Evolutionary conservation across 2,113 vertebrate species (phyloP), one percentile per base, ranked within the genome.

Genomic region (Seriola rivoliana): DNA sequence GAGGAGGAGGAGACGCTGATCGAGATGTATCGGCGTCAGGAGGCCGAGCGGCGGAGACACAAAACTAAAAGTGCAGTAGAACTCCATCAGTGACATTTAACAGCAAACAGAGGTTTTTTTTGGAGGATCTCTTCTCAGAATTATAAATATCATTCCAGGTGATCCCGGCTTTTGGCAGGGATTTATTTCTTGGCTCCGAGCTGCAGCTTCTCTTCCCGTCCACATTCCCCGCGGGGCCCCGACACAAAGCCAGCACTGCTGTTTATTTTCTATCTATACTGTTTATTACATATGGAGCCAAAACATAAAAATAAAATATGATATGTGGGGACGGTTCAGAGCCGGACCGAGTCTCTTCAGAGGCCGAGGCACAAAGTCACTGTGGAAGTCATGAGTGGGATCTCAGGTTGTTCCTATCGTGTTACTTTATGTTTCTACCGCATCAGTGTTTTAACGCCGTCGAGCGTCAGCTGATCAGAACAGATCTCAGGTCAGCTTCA

Each of bases 101-200:
- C 78, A 40, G 79, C 78, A 75, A 60, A 69, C 64, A 46, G 80
- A 40, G 67, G 58, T 21, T 1, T 42, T 13, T 25, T 59, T 50
- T 17, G 6, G 46, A n/a, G 14, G 32, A 9, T 84, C 64, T 75
- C 23, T 38, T 80, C 66, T 76, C 81, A 74, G 80, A 82, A 68
- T 73, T 46, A 86, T 76, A 87, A 89, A 84, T 76, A 64, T 67
- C 17, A n/a, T 23, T 23, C 69, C 82, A 85, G 83, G 87, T 89
- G 76, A 91, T 86, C 72, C 25, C 2, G 16, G 76, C 71, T 66
- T 38, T 77, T 85, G 85, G 88, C 88, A 58, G n/a, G 13, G 84
- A 79, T 86, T 81, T 70, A 75, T 74, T 63, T 70, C 57, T 75
- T 92, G 91, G 89, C 89, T 79, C 46, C 0, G 44, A 67, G 78